Conservation (phyloP, 2,797 vertebrate genomes). For the Gymnothorax reevesii region DNA sequence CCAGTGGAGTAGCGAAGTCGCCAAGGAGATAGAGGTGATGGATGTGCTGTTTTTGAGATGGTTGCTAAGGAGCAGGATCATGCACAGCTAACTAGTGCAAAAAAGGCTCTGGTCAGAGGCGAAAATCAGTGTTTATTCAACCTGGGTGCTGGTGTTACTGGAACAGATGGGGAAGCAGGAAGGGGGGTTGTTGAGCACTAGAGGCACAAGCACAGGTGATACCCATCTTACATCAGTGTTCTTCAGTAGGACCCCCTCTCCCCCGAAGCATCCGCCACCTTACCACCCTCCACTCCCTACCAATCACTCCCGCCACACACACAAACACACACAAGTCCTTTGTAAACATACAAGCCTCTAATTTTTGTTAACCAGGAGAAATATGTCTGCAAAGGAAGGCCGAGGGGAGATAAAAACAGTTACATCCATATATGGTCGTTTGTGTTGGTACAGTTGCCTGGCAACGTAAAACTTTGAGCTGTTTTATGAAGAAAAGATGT, state of each 20-base stretch:
- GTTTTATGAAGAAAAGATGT: constrained; percentile 31
- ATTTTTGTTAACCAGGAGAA: constrained; percentile 31
- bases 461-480: constrained; percentile 39
- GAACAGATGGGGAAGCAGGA: constrained; percentile 22
- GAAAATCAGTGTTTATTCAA: constrained; percentile 26
- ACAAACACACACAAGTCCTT: constrained; percentile 22
- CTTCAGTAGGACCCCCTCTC: constrained; percentile 7
- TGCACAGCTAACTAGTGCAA: constrained; percentile 58
- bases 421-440: constrained; percentile 36
- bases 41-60: constrained; percentile 49
- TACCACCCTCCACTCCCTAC: not conserved
- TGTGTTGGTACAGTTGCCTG: constrained; percentile 41
- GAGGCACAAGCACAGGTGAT: constrained; percentile 36
- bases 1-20: not conserved
- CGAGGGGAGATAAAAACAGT: constrained; percentile 32
- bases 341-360: constrained; percentile 25
- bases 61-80: constrained; percentile 54
- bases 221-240: constrained; percentile 27
- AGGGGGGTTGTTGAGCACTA: constrained; percentile 26
- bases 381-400: constrained; percentile 31
- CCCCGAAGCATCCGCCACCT: not conserved
- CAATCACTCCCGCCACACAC: constrained; percentile 13
- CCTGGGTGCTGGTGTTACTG: constrained; percentile 19
- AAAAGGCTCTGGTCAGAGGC: constrained; percentile 52
- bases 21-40: constrained; percentile 24